phyloP scores from a whole-genome alignment of 53 echinoderm and acorn worm genomes.

The Stichopus horrens region DNA sequence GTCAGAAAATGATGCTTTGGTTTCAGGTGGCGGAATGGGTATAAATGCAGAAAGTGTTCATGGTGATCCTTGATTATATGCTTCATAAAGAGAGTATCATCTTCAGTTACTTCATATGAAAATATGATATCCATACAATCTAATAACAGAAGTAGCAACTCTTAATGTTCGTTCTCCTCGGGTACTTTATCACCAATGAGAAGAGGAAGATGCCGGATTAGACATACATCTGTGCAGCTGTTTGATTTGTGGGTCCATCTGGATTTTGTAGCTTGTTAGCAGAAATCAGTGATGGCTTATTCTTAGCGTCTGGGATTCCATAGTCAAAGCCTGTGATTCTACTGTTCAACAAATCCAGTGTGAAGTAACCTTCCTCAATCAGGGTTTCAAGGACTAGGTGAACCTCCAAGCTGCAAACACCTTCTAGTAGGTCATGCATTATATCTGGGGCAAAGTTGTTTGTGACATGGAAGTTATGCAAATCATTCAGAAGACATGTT shows the following conservation, averaged over 20 bases:
- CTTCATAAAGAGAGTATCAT: slow-evolving; percentile 60
- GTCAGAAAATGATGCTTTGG: slow-evolving; percentile 68
- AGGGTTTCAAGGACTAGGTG: slow-evolving; percentile 50
- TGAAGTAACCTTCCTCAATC: slow-evolving; percentile 42
- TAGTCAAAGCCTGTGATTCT: slow-evolving; percentile 59
- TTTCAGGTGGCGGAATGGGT: slow-evolving; percentile 9
- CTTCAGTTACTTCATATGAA: slow-evolving; percentile 44
- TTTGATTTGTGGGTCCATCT: slow-evolving; percentile 49
- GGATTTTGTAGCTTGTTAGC: slow-evolving; percentile 10
- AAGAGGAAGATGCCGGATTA: slow-evolving; percentile 50
- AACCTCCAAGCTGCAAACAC: slow-evolving; percentile 12
- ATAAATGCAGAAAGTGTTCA: slow-evolving; percentile 43
- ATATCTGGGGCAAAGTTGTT: slow-evolving; percentile 46
- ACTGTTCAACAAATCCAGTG: slow-evolving; percentile 44
- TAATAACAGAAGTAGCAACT: slow-evolving; percentile 49
- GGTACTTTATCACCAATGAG: slow-evolving; percentile 66
- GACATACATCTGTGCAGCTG: slow-evolving; percentile 62
- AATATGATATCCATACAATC: slow-evolving; percentile 59
- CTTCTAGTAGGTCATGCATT: slow-evolving; percentile 60
- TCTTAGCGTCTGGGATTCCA: slow-evolving; percentile 39
- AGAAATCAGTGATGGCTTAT: slow-evolving; percentile 32
- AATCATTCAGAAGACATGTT: slow-evolving; percentile 42
- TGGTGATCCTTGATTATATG: slow-evolving; percentile 64
- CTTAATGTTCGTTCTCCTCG: slow-evolving; percentile 55
- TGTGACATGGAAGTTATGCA: slow-evolving; percentile 54